A percentile compares a stretch with the other conserved stretches of the same genome.
These are phyloP conservation scores for Acleris cristana DNA, from an alignment of 2,888 invertebrate species.

Conservation along the genomic window DNA sequence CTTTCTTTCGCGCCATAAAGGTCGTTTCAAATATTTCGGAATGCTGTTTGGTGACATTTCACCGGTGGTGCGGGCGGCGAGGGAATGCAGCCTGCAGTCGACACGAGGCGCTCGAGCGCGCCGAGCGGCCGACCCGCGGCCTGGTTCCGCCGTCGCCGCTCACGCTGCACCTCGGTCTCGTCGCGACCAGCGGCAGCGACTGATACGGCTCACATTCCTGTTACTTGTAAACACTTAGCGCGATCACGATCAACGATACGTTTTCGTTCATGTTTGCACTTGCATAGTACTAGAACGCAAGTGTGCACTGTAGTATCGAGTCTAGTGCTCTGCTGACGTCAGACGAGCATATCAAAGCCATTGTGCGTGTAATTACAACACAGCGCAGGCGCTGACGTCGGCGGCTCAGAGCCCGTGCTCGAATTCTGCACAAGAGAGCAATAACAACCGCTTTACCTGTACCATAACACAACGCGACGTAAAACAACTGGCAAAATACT, in stretches of 20 bases:
- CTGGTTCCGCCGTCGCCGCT: slow-evolving; percentile 21
- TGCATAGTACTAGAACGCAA: slow-evolving; percentile 15
- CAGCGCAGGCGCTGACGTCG: slow-evolving; percentile 36
- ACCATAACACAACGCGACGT: neutral
- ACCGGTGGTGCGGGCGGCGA: slow-evolving; percentile 65
- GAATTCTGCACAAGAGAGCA: slow-evolving; percentile 13
- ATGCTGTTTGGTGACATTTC: slow-evolving; percentile 83
- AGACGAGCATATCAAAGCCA: slow-evolving; percentile 27
- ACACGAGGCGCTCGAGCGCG: slow-evolving; percentile 58
- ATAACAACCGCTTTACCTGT: slow-evolving; percentile 2
- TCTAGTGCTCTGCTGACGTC: slow-evolving; percentile 14
- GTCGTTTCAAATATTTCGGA: slow-evolving; percentile 84
- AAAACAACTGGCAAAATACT: neutral
- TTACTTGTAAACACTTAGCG: neutral
- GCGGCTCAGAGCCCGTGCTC: slow-evolving; percentile 44
- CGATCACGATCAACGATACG: neutral
- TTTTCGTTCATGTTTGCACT: slow-evolving; percentile 3
- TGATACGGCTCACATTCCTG: neutral
- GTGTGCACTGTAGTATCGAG: slow-evolving; percentile 4
- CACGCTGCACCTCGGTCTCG: slow-evolving; percentile 26
- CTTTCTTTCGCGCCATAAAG: slow-evolving; percentile 84
- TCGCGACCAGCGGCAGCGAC: slow-evolving; percentile 23
- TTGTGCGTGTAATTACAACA: slow-evolving; percentile 40
- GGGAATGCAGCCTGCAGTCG: slow-evolving; percentile 65
- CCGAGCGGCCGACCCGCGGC: slow-evolving; percentile 42